Conservation (phyloP, 2,113 vertebrate genomes). For the Malurus melanocephalus region DNA sequence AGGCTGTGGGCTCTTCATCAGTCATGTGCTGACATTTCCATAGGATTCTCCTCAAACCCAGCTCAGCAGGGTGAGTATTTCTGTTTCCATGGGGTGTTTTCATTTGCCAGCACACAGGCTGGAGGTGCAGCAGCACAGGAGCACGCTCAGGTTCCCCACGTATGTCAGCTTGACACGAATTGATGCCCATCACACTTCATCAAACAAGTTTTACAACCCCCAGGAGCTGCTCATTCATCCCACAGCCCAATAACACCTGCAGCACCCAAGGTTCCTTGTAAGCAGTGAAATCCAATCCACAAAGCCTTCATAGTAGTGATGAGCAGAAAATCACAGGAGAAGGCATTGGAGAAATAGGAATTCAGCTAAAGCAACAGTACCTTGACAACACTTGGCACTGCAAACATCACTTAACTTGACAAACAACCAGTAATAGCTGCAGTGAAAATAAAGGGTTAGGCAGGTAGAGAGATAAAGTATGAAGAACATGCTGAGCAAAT, state of each 20-base stretch:
- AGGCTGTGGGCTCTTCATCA: neutral
- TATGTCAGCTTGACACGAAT: neutral
- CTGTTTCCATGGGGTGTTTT: neutral
- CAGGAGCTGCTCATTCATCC: neutral
- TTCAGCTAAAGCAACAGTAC: constrained; percentile 56
- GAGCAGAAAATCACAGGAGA: constrained; percentile 23
- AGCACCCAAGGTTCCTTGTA: neutral
- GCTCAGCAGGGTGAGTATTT: neutral
- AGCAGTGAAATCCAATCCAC: neutral
- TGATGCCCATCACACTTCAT: neutral
- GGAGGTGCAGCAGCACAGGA: neutral
- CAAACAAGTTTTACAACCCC: neutral
- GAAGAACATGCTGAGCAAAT: constrained; percentile 75
- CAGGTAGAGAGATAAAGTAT: constrained; percentile 74
- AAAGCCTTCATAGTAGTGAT: neutral
- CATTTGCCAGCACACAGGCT: neutral
- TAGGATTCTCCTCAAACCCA: neutral
- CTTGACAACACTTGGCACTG: constrained; percentile 66
- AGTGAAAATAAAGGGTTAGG: constrained; percentile 70
- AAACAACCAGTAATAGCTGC: constrained; percentile 69
- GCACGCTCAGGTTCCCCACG: rapidly evolving
- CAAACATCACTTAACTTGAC: constrained; percentile 78
- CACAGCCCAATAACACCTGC: neutral
- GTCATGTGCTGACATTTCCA: rapidly evolving
- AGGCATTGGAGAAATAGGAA: neutral